A percentile compares a stretch with the other conserved stretches of the same genome.
Evolutionary conservation across 1,140 invertebrate genomes (phyloP).

Genomic region (Drosophila tropicalis): DNA sequence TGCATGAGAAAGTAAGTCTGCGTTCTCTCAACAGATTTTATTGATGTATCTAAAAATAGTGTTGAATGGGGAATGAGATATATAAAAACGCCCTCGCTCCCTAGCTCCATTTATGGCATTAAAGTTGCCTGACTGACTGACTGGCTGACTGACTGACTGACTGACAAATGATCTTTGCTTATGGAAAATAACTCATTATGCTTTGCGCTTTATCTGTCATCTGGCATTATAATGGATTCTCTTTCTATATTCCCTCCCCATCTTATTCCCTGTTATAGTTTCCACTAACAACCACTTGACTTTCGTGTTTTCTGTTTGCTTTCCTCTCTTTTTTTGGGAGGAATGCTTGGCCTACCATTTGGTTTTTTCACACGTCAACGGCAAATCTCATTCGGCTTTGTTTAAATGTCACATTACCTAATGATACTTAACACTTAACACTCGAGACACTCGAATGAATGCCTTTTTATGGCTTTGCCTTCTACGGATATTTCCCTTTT

Average conservation of each 20-base stretch:
- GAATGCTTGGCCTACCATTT: constrained; percentile 23
- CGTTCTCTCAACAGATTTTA: neutral
- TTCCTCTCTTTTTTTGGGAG: constrained; percentile 23
- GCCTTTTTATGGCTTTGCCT: constrained; percentile 50
- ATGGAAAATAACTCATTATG: constrained; percentile 54
- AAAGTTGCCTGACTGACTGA: neutral
- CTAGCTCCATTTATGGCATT: neutral
- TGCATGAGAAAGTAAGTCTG: neutral
- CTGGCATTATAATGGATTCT: constrained; percentile 29
- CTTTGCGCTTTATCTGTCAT: constrained; percentile 35
- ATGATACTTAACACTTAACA: constrained; percentile 67
- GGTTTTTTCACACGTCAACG: constrained; percentile 57
- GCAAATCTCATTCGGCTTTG: constrained; percentile 54
- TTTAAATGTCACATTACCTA: constrained; percentile 76
- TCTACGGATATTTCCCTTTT: neutral
- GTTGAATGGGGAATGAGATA: neutral
- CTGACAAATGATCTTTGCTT: constrained; percentile 68
- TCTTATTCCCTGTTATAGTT: constrained; percentile 38
- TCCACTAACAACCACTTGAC: constrained; percentile 55
- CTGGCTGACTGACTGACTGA: neutral
- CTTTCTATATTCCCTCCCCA: neutral
- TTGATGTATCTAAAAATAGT: neutral
- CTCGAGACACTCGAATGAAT: constrained; percentile 26
- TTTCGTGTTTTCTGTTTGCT: constrained; percentile 31
- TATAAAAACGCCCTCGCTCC: neutral